Evolutionary conservation across 2,797 vertebrate species (phyloP).

Genomic region (Cryptoprocta ferox): DNA sequence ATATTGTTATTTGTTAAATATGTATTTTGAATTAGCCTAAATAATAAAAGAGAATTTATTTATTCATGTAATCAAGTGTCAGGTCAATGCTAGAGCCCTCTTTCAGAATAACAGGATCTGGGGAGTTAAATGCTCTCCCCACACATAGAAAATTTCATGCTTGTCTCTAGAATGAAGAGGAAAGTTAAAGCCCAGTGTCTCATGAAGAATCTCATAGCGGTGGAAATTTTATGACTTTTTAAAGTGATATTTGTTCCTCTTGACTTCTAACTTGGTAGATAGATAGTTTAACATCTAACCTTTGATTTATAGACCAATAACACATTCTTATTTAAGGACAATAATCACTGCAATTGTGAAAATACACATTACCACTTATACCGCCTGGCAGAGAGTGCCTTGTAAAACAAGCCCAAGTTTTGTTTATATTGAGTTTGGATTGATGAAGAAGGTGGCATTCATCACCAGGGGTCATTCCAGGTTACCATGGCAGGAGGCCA

Average conservation of each 20-base stretch:
- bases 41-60: neutral
- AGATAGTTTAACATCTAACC: constrained; percentile 18
- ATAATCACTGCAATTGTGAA: constrained; percentile 1
- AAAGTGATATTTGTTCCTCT: constrained; percentile 15
- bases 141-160: neutral
- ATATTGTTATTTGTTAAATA: neutral
- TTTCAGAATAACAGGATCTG: neutral
- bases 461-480: neutral
- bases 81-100: neutral
- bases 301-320: constrained; percentile 54
- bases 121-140: neutral
- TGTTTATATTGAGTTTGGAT: constrained; percentile 30
- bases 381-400: neutral
- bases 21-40: constrained; percentile 8
- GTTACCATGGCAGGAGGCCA: neutral
- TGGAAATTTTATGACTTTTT: constrained; percentile 38
- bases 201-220: neutral
- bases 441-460: neutral
- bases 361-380: neutral
- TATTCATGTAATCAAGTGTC: neutral
- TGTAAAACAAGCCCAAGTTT: constrained; percentile 17
- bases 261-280: constrained; percentile 46
- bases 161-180: neutral
- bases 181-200: neutral
- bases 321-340: constrained; percentile 51